A percentile compares a stretch with the other conserved stretches of the same genome.
Conservation (phyloP, 1,140 invertebrate species). For the Zaprionus tsacasi region DNA sequence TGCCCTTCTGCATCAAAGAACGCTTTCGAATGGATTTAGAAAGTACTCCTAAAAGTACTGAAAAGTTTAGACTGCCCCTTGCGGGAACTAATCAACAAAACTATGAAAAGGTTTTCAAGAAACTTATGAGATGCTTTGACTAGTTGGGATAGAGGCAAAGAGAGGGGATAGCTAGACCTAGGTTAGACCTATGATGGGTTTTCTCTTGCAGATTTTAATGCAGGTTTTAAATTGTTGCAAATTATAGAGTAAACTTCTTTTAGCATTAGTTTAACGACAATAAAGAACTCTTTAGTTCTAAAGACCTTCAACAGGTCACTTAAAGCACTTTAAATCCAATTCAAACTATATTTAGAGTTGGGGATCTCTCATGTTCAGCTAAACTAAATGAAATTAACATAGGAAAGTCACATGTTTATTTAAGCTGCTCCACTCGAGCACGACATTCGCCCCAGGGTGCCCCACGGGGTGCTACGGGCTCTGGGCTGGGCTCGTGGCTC, state of each 20-base stretch:
- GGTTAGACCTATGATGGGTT: too few species aligned
- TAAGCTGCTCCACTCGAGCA: conserved; percentile 21
- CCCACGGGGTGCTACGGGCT: background rate
- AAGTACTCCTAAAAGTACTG: background rate
- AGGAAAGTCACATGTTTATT: conserved; percentile 37
- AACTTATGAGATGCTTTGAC: too few species aligned
- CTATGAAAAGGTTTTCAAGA: too few species aligned
- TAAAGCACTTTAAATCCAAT: background rate
- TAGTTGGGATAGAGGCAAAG: too few species aligned
- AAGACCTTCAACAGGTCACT: background rate
- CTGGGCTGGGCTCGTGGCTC: background rate
- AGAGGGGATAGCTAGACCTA: too few species aligned
- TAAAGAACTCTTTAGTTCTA: background rate
- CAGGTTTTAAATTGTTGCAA: background rate
- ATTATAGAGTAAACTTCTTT: background rate
- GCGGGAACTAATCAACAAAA: background rate
- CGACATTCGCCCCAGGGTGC: conserved; percentile 32
- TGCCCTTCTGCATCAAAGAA: background rate
- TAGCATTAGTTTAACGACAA: too few species aligned
- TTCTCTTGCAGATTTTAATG: background rate
- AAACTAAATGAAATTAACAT: conserved; percentile 45
- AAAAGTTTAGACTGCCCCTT: background rate
- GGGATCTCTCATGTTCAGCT: background rate
- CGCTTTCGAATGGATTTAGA: background rate
- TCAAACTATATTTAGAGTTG: background rate